phyloP scores from a whole-genome alignment of 2,113 vertebrate genomes.

The Podarcis raffonei region DNA sequence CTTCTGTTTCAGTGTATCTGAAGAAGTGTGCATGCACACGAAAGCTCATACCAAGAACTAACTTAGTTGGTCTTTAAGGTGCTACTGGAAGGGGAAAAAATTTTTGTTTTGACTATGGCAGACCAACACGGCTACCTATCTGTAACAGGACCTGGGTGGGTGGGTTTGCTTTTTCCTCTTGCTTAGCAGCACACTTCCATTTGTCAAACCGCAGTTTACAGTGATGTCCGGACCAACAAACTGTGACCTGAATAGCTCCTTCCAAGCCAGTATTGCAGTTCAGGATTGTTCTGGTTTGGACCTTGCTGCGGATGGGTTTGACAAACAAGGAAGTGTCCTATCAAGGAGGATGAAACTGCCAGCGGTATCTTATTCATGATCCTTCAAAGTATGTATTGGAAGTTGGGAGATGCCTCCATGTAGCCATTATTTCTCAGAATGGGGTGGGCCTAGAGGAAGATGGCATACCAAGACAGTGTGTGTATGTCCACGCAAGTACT shows the following conservation, averaged over 20 bases:
- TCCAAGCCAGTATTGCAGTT: background rate
- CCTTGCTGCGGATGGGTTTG: background rate
- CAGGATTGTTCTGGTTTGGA: background rate
- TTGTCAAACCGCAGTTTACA: background rate
- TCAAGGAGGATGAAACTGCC: background rate
- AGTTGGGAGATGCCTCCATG: background rate
- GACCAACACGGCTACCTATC: too few relatives aligned
- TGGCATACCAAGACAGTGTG: background rate
- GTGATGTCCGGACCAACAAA: background rate
- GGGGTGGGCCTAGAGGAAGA: too few relatives aligned
- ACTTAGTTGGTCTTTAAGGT: too few relatives aligned
- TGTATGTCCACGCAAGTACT: background rate
- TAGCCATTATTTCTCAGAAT: background rate
- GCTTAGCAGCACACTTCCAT: background rate
- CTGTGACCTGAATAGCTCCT: background rate
- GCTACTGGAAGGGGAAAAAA: too few relatives aligned
- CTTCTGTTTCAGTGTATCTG: too few relatives aligned
- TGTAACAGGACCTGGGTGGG: too few relatives aligned
- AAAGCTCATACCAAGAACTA: too few relatives aligned
- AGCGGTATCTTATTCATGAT: background rate
- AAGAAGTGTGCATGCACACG: too few relatives aligned
- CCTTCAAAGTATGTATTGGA: background rate
- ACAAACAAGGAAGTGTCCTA: background rate
- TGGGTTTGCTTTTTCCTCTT: background rate
- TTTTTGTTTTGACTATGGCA: too few relatives aligned